Evolutionary conservation across 2,888 invertebrate genomes (phyloP).

Genomic region (Eurytoma adleriae): DNA sequence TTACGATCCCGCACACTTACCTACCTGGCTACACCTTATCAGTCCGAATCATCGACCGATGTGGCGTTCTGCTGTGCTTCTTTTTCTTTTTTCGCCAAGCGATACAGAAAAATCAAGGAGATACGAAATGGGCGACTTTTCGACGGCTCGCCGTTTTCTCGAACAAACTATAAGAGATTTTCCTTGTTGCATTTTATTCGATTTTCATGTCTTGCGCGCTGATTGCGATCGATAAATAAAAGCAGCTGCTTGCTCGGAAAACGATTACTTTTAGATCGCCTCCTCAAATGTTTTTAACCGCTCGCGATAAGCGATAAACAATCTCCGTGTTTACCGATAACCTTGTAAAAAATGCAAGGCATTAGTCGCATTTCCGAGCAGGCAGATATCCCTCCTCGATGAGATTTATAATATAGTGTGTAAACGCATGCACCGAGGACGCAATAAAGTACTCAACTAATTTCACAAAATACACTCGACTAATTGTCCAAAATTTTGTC

Average conservation of each 20-base stretch:
- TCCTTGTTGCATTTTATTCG: not conserved
- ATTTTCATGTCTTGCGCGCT: not conserved
- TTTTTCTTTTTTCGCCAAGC: too few relatives aligned
- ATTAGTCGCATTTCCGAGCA: too few relatives aligned
- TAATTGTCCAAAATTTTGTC: not conserved
- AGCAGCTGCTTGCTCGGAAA: too few relatives aligned
- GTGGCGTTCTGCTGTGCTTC: not conserved
- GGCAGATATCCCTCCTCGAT: too few relatives aligned
- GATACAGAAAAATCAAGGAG: not conserved
- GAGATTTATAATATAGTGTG: too few relatives aligned
- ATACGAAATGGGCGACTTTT: not conserved
- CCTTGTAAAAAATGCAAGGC: too few relatives aligned
- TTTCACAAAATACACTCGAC: not conserved
- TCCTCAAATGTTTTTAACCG: too few relatives aligned
- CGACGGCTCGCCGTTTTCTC: conserved; percentile 2
- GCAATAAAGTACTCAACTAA: not conserved
- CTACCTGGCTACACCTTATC: conserved; percentile 3
- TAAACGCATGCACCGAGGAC: not conserved
- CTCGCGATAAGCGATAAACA: too few relatives aligned
- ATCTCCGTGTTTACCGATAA: too few relatives aligned
- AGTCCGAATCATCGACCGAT: not conserved
- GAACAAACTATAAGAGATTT: not conserved
- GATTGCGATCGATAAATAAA: not conserved
- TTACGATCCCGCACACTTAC: not conserved
- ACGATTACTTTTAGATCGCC: too few relatives aligned